A percentile compares a stretch with the other conserved stretches of the same genome.
phyloP scores from a whole-genome alignment of 2,888 invertebrate genomes.

The Alitta virens region DNA sequence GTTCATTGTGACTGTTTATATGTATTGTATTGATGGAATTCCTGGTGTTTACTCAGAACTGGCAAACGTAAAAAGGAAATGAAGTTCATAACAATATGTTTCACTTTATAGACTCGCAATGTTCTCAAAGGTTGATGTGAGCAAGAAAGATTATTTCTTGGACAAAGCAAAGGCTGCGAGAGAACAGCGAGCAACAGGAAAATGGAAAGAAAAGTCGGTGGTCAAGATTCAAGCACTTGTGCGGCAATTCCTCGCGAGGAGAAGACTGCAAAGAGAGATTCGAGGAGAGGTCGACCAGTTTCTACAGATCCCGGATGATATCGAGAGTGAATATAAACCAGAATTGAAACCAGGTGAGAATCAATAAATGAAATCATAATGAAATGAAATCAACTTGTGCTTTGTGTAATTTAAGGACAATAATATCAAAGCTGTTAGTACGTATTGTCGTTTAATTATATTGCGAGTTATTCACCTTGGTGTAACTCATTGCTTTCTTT shows the following conservation, averaged over 20 bases:
- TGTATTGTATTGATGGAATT: too few relatives aligned
- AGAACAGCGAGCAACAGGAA: conserved; percentile 83
- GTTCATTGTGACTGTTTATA: too few relatives aligned
- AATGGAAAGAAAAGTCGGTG: conserved; percentile 66
- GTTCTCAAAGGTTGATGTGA: conserved; percentile 23
- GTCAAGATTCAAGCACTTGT: conserved; percentile 47
- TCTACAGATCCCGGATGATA: conserved; percentile 61
- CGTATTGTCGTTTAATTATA: too few relatives aligned
- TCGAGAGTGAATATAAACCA: conserved; percentile 56
- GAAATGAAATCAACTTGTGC: background rate
- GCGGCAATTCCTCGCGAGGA: conserved; percentile 42
- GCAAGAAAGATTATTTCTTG: conserved; percentile 64
- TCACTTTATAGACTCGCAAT: too few relatives aligned
- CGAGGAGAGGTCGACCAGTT: conserved; percentile 74
- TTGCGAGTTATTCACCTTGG: too few relatives aligned
- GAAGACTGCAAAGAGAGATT: conserved; percentile 36
- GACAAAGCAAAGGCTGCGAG: conserved; percentile 88
- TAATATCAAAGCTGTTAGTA: too few relatives aligned
- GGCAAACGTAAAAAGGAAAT: too few relatives aligned
- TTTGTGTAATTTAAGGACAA: too few relatives aligned
- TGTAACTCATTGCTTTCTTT: too few relatives aligned
- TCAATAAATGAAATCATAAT: background rate
- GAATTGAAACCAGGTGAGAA: conserved; percentile 51
- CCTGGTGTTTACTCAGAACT: too few relatives aligned
- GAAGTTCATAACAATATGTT: too few relatives aligned